Conservation (phyloP, 2,113 vertebrate species). For the Tichodroma muraria region DNA sequence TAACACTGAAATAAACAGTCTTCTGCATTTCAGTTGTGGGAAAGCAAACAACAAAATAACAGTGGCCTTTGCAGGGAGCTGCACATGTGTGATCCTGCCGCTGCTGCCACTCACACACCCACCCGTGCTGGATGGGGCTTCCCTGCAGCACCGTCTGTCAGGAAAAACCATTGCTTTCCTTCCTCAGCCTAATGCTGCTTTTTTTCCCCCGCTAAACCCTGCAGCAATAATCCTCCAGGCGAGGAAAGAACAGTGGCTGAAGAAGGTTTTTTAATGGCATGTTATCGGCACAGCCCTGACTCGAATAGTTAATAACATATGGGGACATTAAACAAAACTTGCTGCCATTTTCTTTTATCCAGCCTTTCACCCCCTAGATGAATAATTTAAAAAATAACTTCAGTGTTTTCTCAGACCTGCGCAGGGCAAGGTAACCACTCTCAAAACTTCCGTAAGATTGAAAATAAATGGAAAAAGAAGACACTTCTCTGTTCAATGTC, state of each 20-base stretch:
- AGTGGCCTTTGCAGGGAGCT: background rate
- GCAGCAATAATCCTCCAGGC: background rate
- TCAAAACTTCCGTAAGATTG: background rate
- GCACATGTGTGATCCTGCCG: background rate
- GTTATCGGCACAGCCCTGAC: background rate
- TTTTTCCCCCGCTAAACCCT: background rate
- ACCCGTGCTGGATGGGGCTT: background rate
- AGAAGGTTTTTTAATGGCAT: background rate
- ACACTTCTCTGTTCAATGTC: background rate
- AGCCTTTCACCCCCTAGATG: background rate
- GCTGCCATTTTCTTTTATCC: background rate
- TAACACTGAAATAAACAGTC: background rate
- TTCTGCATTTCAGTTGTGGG: background rate
- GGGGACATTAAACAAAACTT: background rate
- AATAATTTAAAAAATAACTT: background rate
- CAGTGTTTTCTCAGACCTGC: background rate
- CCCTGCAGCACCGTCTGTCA: rapidly evolving
- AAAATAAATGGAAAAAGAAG: background rate
- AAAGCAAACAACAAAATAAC: background rate
- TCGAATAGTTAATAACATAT: background rate
- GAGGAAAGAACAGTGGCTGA: background rate
- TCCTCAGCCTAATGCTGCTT: background rate
- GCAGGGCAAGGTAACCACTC: background rate
- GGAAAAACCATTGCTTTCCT: too few species aligned
- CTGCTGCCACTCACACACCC: background rate